Conservation (phyloP, 2,113 vertebrate species). For the Saguinus imperator region DNA sequence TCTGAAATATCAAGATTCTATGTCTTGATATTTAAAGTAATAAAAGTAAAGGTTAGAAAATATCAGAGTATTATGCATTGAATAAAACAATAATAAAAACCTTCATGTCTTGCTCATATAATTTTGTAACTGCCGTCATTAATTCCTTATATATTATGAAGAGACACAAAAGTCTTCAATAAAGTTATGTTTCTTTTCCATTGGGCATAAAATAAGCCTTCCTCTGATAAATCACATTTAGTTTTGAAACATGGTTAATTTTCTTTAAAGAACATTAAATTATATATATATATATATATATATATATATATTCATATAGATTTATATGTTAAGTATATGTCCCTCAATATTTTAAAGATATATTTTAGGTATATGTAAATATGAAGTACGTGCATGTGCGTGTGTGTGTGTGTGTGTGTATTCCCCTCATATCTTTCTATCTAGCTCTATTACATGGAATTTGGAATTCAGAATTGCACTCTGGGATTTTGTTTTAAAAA, state of each 20-base stretch:
- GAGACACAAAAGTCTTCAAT: neutral
- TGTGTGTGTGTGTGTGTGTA: too few relatives aligned
- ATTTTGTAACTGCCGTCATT: neutral
- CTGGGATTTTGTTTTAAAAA: neutral
- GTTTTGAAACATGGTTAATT: neutral
- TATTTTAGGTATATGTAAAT: too few relatives aligned
- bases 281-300: neutral
- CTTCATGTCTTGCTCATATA: neutral
- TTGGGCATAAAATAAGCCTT: neutral
- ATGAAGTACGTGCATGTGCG: rapidly evolving
- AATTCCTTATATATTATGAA: neutral
- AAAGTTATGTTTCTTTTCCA: neutral
- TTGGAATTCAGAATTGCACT: neutral
- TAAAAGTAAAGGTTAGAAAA: neutral
- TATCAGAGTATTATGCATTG: neutral
- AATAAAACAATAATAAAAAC: neutral
- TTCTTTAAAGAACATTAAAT: neutral
- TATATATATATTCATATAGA: neutral
- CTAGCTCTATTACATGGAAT: neutral
- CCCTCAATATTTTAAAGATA: too few relatives aligned
- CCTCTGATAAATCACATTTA: neutral
- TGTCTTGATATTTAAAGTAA: neutral
- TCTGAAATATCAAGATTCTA: too few relatives aligned
- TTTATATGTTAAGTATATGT: too few relatives aligned
- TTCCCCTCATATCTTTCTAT: neutral